Evolutionary conservation across 2,888 invertebrate genomes (phyloP), one percentile per base, ranked within the genome.

Genomic region (Drosophila mulleri): DNA sequence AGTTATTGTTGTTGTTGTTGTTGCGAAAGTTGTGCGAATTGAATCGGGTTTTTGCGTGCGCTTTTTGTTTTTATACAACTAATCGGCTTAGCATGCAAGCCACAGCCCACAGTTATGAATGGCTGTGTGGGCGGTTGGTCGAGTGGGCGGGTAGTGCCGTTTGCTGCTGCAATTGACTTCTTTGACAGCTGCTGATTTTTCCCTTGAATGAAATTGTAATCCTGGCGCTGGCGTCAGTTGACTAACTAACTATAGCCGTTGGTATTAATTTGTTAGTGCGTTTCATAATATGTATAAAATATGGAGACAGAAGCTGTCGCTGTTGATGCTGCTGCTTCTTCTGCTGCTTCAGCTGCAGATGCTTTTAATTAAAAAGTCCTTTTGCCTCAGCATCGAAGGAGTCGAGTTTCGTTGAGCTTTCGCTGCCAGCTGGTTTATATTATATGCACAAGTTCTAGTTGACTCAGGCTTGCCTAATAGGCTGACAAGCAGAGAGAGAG

Each of bases 11-110:
- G 20, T 23, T 60, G 32, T 14, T 65, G 23, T 35, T 58, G 50
- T 20, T 59, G 59, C 16, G 47, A 41, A 45, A 35, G 42, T 54
- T 45, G 32, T 52, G 48, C 18, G 32, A 29, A 67, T 67, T 50
- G 64, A 67, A 75, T 45, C 29, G 58, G 54, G 54, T 6, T 39
- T 44, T 57, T 54, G 63, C 52, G 52, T 72, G 68, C 50, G 50
- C 72, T 63, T 67, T 85, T 67, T 85, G 76, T 72, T 85, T 80
- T 80, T 78, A 78, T 83, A 67, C 78, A 83, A 82, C 83, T 85
- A 83, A 83, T 78, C 82, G 85, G 82, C 75, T 83, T 83, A 76
- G 80, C 45, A 20, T 50, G 42, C 53, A 42, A 50, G n/a, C 68
- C 68, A 23, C 47, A 23, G 9, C 44, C 12, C n/a, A 41, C 41